A percentile compares a stretch with the other conserved stretches of the same genome.
Evolutionary conservation across 2,888 invertebrate genomes (phyloP).

Genomic region (Coronaproctus castanopsis): DNA sequence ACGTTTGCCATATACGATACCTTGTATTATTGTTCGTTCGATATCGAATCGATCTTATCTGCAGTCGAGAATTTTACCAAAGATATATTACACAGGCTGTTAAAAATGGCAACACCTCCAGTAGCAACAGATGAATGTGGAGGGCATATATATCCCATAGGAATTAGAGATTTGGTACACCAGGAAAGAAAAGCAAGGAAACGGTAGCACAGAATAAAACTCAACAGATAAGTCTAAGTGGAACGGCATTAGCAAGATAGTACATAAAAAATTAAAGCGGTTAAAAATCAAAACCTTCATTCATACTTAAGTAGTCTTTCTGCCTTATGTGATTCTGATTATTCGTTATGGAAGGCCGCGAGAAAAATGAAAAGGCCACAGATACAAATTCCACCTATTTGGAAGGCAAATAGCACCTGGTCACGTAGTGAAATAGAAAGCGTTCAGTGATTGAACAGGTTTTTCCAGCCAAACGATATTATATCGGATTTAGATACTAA

Average conservation of each 20-base stretch:
- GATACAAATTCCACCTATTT: not conserved
- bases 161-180: not conserved
- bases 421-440: not conserved
- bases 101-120: not conserved
- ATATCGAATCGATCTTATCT: too few species aligned
- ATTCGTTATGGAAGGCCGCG: not conserved
- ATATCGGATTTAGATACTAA: not conserved
- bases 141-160: not conserved
- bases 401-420: not conserved
- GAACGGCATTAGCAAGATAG: not conserved
- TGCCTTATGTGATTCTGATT: not conserved
- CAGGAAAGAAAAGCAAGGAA: not conserved
- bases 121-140: not conserved
- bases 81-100: not conserved
- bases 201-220: not conserved
- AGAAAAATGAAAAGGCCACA: not conserved
- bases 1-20: too few species aligned
- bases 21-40: too few species aligned
- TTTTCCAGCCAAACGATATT: not conserved
- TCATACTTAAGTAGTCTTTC: too few species aligned
- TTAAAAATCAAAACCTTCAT: not conserved
- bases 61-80: not conserved
- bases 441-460: not conserved
- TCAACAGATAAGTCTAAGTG: not conserved
- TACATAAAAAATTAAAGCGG: not conserved